phyloP scores from a whole-genome alignment of 2,113 vertebrate genomes.

The Thalassarche chlororhynchos region DNA sequence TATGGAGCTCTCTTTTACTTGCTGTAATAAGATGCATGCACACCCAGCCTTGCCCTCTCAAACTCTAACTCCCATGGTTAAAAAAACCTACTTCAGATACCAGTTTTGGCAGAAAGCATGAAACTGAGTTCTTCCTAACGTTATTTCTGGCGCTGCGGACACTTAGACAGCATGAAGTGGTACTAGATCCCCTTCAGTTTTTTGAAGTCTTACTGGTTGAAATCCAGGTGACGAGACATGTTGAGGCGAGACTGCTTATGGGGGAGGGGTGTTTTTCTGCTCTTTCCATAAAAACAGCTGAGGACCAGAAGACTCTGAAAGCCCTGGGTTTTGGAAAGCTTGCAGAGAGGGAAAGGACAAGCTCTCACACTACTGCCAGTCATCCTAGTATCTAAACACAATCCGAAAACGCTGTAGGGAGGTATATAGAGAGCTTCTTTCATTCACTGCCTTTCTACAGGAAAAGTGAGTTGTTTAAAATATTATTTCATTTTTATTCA shows the following conservation, averaged over 20 bases:
- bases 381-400: neutral
- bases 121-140: neutral
- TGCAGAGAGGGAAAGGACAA: neutral
- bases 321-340: neutral
- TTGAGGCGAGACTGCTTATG: neutral
- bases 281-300: neutral
- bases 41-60: neutral
- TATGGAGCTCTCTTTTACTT: neutral
- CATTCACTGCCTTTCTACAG: neutral
- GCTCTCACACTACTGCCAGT: neutral
- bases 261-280: neutral
- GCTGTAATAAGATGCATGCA: neutral
- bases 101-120: neutral
- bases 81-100: neutral
- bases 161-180: neutral
- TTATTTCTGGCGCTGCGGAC: neutral
- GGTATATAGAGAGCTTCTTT: neutral
- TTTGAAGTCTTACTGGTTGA: neutral
- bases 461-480: slow-evolving; percentile 3
- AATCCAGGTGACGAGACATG: neutral
- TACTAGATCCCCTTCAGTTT: neutral
- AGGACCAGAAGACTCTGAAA: neutral
- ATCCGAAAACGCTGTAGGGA: neutral
- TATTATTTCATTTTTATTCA: neutral
- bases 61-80: neutral